phyloP scores from a whole-genome alignment of 2,888 invertebrate genomes.

The Archips crataeganus region DNA sequence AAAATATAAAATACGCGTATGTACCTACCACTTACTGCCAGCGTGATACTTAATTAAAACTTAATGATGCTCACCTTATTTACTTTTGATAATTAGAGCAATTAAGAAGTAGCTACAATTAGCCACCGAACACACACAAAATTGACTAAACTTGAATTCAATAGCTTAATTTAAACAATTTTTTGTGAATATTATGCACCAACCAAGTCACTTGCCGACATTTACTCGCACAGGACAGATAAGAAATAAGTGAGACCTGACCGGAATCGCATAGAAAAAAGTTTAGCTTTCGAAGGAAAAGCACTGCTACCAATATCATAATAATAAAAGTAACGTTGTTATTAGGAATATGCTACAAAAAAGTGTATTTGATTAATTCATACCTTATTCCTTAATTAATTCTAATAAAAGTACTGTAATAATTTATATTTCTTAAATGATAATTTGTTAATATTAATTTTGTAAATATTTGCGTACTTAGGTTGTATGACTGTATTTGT shows the following conservation, averaged over 20 bases:
- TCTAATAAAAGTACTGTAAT: neutral
- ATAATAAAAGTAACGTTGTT: neutral
- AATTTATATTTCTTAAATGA: neutral
- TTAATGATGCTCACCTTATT: slow-evolving; percentile 32
- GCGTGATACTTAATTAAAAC: slow-evolving; percentile 10
- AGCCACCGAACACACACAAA: neutral
- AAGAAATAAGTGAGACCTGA: neutral
- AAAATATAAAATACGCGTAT: slow-evolving; percentile 11
- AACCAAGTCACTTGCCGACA: neutral
- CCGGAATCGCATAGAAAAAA: neutral
- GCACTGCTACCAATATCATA: neutral
- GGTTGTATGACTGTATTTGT: neutral
- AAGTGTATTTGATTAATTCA: neutral
- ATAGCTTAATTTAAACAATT: neutral
- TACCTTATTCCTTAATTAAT: neutral
- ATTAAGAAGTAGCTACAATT: neutral
- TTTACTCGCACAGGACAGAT: slow-evolving; percentile 22
- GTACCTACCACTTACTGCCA: slow-evolving; percentile 9
- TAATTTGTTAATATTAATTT: neutral
- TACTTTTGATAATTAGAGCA: neutral
- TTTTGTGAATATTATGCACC: neutral
- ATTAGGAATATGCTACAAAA: neutral
- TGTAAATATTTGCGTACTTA: neutral
- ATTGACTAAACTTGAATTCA: neutral
- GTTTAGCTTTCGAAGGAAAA: neutral